Evolutionary conservation across 64 coral and sea anemone species (phyloP).

Genomic region (Dendronephthya gigantea): DNA sequence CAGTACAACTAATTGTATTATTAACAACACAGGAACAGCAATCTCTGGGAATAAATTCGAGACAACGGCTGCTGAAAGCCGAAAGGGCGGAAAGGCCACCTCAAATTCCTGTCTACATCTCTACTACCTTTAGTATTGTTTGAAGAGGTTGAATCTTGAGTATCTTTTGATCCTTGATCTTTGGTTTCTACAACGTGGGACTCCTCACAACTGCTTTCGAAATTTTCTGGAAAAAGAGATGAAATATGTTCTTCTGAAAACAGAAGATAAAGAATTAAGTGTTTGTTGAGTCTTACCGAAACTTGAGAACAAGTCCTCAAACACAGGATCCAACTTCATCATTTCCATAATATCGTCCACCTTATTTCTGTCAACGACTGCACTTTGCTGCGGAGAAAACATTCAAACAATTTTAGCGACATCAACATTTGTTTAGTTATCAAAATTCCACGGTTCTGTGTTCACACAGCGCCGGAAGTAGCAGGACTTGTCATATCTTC

Average conservation of each 20-base stretch:
- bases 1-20: neutral
- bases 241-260: no score
- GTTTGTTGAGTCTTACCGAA: neutral
- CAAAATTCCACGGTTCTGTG: no score
- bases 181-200: neutral
- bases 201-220: neutral
- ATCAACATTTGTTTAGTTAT: no score
- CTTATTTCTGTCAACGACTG: neutral
- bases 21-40: no score
- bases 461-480: no score
- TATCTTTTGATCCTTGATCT: neutral
- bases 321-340: neutral
- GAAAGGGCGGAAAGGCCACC: no score
- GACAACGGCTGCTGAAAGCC: no score
- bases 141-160: neutral
- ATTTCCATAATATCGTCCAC: neutral
- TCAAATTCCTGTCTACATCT: no score
- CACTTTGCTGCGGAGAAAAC: neutral
- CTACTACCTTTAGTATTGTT: neutral
- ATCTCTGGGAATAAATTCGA: no score
- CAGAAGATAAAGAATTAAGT: neutral
- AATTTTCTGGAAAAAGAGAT: neutral
- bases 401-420: neutral
- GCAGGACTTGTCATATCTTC: no score
- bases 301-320: neutral